These are phyloP conservation scores for Petroica traversi DNA, from an alignment of 2,113 vertebrate genomes.

Conservation along the genomic window DNA sequence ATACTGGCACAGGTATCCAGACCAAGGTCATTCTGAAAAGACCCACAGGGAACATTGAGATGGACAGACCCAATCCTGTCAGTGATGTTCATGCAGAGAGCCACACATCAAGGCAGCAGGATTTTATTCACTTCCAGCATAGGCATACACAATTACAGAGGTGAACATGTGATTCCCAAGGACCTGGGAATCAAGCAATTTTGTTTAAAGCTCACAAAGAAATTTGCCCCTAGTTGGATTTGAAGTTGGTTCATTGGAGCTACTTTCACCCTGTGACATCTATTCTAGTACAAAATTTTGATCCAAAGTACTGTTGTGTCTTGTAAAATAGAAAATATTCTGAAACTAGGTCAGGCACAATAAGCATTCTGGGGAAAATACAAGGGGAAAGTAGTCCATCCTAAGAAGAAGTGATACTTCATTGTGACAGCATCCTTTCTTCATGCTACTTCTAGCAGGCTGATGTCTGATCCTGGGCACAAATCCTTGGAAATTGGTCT, in stretches of 20 bases:
- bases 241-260: neutral
- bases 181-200: neutral
- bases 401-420: neutral
- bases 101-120: neutral
- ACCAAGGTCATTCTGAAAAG: neutral
- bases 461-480: neutral
- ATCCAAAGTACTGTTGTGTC: neutral
- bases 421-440: neutral
- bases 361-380: neutral
- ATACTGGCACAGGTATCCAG: accelerated
- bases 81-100: neutral
- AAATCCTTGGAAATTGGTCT: neutral
- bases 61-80: neutral
- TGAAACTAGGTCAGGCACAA: neutral
- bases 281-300: neutral
- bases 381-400: neutral
- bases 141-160: neutral
- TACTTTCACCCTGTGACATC: neutral
- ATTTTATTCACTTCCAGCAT: neutral
- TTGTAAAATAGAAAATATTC: neutral
- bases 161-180: accelerated
- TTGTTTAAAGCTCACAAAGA: neutral
- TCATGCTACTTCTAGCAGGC: neutral
- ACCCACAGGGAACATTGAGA: accelerated
- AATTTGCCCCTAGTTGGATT: neutral